Base-by-base conservation (phyloP, 1,140 invertebrate species). In the Brachionus paranguensis region DNA sequence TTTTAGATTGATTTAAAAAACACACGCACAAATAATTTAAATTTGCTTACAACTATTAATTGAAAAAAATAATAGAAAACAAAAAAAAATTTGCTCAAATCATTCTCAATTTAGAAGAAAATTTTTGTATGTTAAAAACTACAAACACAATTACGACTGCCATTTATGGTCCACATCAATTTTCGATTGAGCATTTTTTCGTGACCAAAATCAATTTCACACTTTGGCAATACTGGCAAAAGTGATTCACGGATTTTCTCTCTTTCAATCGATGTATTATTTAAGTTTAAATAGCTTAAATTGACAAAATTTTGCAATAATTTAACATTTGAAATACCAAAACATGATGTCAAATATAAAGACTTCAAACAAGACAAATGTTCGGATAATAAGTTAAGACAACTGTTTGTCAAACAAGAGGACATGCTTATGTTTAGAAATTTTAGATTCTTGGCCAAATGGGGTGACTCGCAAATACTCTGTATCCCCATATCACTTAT, bases 121-220 rank as follows among this genome's bases (percentile, higher is more conserved):
- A 24, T n/a, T 29, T 81, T 47, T 47, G 3, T 37, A 6, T 37
- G 12, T 1, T 68, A 81, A 68, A 81, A 81, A 33, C 78, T 81
- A 68, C 78, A 81, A 45, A 81, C 78, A 20, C 53, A 81, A 68
- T 37, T 81, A 27, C 78, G 78, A 64, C 78, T 81, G 7, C 78
- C 78, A 37, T 81, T 81, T 10, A 81, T 81, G n/a, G 78, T 81
- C 53, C 64, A 81, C 78, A 81, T 81, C 3, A 81, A 17, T 17
- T 81, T 81, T 41, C 64, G 20, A 64, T 68, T 81, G 6, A 81
- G 53, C 78, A 81, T 81, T 68, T 81, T 81, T 55, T 81, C 78
- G 45, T 81, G 78, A 24, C 78, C 78, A 64, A 64, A 68, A 11
- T 81, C 78, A 29, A 81, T 81, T 81, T 81, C 78, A 14, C 78